A percentile compares a stretch with the other conserved stretches of the same genome.
Conservation (phyloP, 2,113 vertebrate genomes). For the Rhabdornis inornatus region DNA sequence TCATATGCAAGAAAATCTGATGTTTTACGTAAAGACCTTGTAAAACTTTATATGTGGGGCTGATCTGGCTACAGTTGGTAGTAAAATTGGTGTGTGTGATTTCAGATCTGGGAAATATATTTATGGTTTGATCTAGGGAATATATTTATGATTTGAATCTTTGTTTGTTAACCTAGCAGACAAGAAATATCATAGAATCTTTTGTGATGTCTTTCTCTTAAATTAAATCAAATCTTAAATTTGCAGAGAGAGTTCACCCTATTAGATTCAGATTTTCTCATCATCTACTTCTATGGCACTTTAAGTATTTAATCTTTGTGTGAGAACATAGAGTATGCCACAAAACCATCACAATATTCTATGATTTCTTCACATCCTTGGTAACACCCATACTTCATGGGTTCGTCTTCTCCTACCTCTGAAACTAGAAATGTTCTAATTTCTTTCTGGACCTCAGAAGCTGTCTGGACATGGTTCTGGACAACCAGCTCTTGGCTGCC, state of each 20-base stretch:
- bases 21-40: background rate
- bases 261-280: background rate
- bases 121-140: background rate
- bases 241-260: background rate
- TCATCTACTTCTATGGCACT: background rate
- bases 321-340: background rate
- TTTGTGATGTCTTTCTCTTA: background rate
- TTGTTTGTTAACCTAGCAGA: background rate
- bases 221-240: background rate
- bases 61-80: background rate
- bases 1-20: background rate
- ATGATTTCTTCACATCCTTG: background rate
- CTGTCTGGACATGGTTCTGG: background rate
- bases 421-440: background rate
- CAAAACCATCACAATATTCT: background rate
- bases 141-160: background rate
- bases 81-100: background rate
- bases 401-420: background rate
- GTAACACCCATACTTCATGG: background rate
- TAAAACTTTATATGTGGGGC: background rate
- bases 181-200: background rate
- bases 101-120: background rate
- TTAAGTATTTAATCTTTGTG: background rate
- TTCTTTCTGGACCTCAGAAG: background rate
- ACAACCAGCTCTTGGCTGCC: fast-evolving